Base-by-base conservation (phyloP, 2,113 vertebrate species). In the Colaptes auratus region DNA sequence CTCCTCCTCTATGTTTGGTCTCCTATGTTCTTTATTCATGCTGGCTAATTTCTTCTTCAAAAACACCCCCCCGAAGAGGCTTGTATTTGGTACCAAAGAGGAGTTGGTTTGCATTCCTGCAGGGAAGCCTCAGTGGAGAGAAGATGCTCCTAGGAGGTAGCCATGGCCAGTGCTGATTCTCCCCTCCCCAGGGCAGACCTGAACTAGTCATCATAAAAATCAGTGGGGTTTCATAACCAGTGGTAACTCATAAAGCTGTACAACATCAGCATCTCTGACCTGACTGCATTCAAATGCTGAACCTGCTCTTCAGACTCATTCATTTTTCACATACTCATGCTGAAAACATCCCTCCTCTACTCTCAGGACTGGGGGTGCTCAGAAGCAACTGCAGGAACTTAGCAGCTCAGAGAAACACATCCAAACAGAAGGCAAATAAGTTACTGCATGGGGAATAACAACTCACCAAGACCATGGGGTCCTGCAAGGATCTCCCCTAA, bases 241-340 rank as follows among this genome's bases (percentile, higher is more conserved):
- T 2, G 3, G 15, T 10, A 81, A 79, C 23, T 50, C 36, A 35
- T 31, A 67, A 50, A 75, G 44, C 55, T 69, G 36, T 50, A 53
- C 33, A 70, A 27, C 6, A 24, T 66, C 52, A 36, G 2, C 6
- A 5, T n/a, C 44, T n/a, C 60, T 50, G 48, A 50, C 52, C 18
- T 39, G 35, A 35, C 1, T 0, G 33, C 65, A 69, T 24, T 56
- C 52, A 53, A 36, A 16, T 1, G 0, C 5, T 2, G 15, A 12
- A 53, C 21, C 23, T 39, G 44, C 35, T 77, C 50, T 91, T 59
- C 19, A 14, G 25, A 55, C 3, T 55, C 27, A 4, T 28, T 69
- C 7, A 7, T 50, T 83, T 93, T 66, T 8, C 15, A 55, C 0
- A 1, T 7, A 17, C 17, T 44, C 20, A 3, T 1, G 3, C 3